Evolutionary conservation across 2,113 vertebrate species (phyloP), one percentile per base, ranked within the genome.

Genomic region (Phasianus colchicus): DNA sequence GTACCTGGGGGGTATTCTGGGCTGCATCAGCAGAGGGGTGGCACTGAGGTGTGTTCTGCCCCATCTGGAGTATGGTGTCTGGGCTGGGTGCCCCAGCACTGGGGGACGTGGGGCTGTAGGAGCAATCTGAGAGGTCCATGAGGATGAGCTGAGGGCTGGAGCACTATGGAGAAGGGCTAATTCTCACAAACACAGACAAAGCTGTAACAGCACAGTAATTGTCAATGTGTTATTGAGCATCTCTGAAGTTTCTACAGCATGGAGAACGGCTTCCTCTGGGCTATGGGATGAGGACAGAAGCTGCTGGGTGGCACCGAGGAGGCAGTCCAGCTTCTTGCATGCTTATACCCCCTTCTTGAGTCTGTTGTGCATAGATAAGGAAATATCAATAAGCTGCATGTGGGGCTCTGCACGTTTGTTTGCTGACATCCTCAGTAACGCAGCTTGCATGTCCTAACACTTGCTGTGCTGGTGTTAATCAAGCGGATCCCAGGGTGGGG

Each of bases 401-500:
- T 34, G 43, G 38, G 58, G 22, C 34, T 55, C 11, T 29, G 30
- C 32, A 18, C 9, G 1, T 29, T 5, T 48, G 12, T 71, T 55
- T 36, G n/a, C 13, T 1, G 8, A 65, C n/a, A 10, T 12, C 38
- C 54, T 16, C 24, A 82, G 30, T 29, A 8, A 1, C 5, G 12
- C 64, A 52, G 40, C 47, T 38, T 58, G 45, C 0, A 0, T 21
- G 77, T 83, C 55, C 83, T 73, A 9, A 3, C 4, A 0, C 40
- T 73, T 16, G 17, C 69, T 71, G 72, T 50, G 73, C 50, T 17
- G 13, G 22, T 25, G 22, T 29, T 40, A 14, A 11, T 14, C 0
- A 2, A 9, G 66, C 38, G 17, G 47, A 24, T 61, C 30, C 58
- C 0, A 0, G 36, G 24, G 7, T 58, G 80, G 63, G 45, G 13